These are phyloP conservation scores for Nesospiza acunhae DNA, from an alignment of 2,113 vertebrate species.

Conservation along the genomic window DNA sequence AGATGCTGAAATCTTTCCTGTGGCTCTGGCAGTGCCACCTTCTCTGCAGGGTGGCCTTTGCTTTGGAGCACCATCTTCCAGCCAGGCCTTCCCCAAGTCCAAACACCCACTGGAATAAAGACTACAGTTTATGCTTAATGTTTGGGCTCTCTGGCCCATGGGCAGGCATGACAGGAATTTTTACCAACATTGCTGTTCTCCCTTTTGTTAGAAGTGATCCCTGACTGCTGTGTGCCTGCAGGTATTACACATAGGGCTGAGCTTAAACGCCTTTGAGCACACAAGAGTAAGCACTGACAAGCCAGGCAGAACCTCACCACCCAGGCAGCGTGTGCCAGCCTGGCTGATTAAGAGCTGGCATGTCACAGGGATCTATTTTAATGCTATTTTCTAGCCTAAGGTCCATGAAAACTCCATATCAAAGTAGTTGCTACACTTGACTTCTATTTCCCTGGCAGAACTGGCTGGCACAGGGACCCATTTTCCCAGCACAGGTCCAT, in stretches of 20 bases:
- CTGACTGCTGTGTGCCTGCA: neutral
- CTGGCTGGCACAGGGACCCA: neutral
- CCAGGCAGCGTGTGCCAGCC: neutral
- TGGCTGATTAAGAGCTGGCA: neutral
- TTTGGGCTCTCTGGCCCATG: neutral
- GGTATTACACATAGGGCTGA: accelerated
- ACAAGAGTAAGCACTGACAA: accelerated
- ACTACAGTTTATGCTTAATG: neutral
- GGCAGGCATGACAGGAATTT: neutral
- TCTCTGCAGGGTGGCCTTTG: neutral
- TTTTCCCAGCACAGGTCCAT: neutral
- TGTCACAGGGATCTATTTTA: neutral
- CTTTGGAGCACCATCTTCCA: neutral
- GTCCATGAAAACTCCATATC: neutral
- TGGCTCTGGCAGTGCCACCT: neutral
- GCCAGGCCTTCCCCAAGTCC: accelerated
- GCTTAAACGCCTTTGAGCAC: neutral
- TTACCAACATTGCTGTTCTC: neutral
- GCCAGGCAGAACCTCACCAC: neutral
- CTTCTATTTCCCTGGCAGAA: neutral
- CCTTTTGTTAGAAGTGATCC: neutral
- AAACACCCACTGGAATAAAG: neutral
- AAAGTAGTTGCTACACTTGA: neutral
- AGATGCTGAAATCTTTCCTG: neutral
- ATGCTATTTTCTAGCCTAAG: neutral